Conservation (phyloP, 2,888 invertebrate genomes). For the Resseliella maxima region DNA sequence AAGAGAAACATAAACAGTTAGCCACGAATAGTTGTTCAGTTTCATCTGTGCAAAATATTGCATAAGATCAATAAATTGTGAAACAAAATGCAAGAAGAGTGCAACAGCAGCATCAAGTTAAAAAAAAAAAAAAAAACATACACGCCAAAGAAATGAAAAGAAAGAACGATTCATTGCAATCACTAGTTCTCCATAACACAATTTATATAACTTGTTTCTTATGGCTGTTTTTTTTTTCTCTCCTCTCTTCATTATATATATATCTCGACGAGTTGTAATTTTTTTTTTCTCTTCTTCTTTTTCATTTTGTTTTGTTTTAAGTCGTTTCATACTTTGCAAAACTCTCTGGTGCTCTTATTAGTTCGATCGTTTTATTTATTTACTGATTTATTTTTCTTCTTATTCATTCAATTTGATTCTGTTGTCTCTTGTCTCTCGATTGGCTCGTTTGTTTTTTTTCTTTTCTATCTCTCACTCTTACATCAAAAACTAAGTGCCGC, state of each 20-base stretch:
- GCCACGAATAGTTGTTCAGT: constrained; percentile 49
- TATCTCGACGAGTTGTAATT: neutral
- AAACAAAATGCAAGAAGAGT: constrained; percentile 51
- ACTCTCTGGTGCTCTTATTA: neutral
- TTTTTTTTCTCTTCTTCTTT: neutral
- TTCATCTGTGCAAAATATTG: constrained; percentile 31
- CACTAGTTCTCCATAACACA: constrained; percentile 41
- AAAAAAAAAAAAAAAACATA: neutral
- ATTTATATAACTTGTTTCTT: constrained; percentile 55
- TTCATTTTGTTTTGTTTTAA: neutral
- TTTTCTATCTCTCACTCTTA: neutral
- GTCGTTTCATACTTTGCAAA: neutral
- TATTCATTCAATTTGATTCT: neutral
- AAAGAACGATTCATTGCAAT: constrained; percentile 42
- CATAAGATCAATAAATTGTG: constrained; percentile 53
- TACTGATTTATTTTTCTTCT: neutral
- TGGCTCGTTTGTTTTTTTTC: neutral
- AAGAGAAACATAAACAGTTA: constrained; percentile 49
- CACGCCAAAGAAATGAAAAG: neutral
- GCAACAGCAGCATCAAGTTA: too few relatives aligned
- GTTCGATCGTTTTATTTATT: constrained; percentile 32
- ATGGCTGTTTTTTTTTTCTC: constrained; percentile 37
- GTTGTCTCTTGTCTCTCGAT: neutral
- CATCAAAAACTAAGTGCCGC: neutral
- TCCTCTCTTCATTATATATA: neutral